phyloP scores from a whole-genome alignment of 2,113 vertebrate species.

The Myrmecobius fasciatus region DNA sequence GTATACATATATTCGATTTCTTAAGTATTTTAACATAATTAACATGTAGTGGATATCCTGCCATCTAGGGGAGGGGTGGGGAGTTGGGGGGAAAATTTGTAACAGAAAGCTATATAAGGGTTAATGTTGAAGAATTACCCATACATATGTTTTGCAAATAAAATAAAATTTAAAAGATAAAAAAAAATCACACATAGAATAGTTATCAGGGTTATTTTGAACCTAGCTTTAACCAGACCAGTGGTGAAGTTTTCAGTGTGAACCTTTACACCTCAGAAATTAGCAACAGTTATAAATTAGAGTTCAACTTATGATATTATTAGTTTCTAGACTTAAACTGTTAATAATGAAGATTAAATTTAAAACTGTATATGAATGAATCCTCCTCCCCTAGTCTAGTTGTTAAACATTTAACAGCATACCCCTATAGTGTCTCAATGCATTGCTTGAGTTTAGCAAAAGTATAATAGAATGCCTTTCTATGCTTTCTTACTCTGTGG shows the following conservation, averaged over 20 bases:
- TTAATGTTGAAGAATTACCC: no score
- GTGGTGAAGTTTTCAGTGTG: neutral
- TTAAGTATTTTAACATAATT: no score
- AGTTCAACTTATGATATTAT: neutral
- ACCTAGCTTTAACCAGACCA: neutral
- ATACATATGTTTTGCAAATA: no score
- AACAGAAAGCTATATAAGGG: no score
- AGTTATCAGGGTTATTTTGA: neutral
- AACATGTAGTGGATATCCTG: no score
- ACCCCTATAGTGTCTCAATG: neutral
- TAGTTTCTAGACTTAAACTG: neutral
- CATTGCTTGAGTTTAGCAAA: neutral
- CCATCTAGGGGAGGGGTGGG: no score
- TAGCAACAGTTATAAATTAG: neutral
- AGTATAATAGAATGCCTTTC: neutral
- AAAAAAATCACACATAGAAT: neutral
- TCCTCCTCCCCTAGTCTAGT: neutral
- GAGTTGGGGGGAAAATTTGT: no score
- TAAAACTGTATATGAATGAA: neutral
- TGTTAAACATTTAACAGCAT: neutral
- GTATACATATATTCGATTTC: no score
- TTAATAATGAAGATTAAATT: neutral
- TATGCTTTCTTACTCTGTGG: neutral
- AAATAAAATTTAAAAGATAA: no score
- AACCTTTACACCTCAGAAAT: neutral